Conservation (phyloP, 2,113 vertebrate species). For the Sceloporus tristichus region DNA sequence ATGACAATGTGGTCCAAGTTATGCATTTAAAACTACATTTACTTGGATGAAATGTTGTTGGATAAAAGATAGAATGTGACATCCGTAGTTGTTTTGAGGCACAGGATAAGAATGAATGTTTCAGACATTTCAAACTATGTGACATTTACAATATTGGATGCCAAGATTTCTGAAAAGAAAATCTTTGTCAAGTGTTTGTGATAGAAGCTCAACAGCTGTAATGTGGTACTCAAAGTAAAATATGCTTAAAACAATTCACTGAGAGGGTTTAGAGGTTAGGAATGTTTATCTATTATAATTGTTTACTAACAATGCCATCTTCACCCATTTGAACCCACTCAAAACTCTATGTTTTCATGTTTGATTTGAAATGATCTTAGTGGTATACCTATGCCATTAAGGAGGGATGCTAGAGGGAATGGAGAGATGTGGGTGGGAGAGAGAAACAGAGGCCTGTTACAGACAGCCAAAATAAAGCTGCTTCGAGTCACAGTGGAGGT, state of each 20-base stretch:
- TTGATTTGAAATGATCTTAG: not conserved
- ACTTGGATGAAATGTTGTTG: not conserved
- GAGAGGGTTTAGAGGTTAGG: not conserved
- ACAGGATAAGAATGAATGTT: not conserved
- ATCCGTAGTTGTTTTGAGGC: not conserved
- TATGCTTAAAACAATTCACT: not conserved
- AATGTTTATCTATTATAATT: not conserved
- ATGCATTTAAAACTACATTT: not conserved
- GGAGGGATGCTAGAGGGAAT: not conserved
- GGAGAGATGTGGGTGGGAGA: not conserved
- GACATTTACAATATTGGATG: slow-evolving; percentile 4
- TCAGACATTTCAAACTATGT: slow-evolving; percentile 10
- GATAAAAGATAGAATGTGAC: not conserved
- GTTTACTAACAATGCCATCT: not conserved
- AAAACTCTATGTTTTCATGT: not conserved
- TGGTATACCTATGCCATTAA: not conserved
- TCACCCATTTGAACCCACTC: not conserved
- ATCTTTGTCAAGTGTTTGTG: not conserved
- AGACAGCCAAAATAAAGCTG: no score
- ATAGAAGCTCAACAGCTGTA: slow-evolving; percentile 13
- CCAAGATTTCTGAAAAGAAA: slow-evolving; percentile 18
- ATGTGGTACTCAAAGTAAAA: not conserved
- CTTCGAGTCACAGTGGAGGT: no score
- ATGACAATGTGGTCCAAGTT: rapidly evolving
- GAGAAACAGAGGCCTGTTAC: no score